Evolutionary conservation across 1,140 invertebrate species (phyloP), one percentile per base, ranked within the genome.

Genomic region (Panagrolaimus sp.): DNA sequence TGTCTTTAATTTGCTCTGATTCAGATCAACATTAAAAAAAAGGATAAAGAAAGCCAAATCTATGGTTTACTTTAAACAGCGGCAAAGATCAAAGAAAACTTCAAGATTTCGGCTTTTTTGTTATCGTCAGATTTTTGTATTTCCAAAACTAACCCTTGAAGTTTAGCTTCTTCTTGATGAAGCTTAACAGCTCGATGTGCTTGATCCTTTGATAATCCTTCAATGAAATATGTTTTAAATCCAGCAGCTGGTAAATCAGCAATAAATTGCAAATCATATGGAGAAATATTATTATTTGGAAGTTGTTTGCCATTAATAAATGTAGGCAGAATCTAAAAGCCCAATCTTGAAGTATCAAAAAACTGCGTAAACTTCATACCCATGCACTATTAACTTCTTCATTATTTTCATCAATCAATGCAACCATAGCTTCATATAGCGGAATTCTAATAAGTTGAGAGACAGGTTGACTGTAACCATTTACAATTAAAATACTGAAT

Each of bases 391-490:
- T 5, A 20, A 73, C 45, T n/a, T 77, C 43, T 3, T 51, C 44
- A 51, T 76, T 65, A 27, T 69, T 46, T n/a, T 75, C 72, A 2
- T 63, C 16, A 9, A 67, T 76, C 2, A 38, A 27, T 44, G 44
- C n/a, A 2, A 42, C 16, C 51, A 57, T 57, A 5, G 20, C 27
- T 20, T 57, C 20, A 43, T 70, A 71, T 20, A 67, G 67, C 0
- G 76, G 76, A 46, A 78, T 67, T 31, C 14, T 89, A 85, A 11
- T 92, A 85, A 73, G 88, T 88, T 51, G 87, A 84, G 27, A 71
- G 0, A 90, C 86, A 44, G 85, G 81, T 47, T 88, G 87, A 65
- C 89, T 89, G 8, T 91, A 76, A 0, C 92, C 91, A 84, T 96
- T 97, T 74, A 85, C 87, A 4, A 86, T 73, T 16, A 81, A 79